These are phyloP conservation scores for Staurois parvus DNA, from an alignment of 2,797 vertebrate species.

Conservation along the genomic window DNA sequence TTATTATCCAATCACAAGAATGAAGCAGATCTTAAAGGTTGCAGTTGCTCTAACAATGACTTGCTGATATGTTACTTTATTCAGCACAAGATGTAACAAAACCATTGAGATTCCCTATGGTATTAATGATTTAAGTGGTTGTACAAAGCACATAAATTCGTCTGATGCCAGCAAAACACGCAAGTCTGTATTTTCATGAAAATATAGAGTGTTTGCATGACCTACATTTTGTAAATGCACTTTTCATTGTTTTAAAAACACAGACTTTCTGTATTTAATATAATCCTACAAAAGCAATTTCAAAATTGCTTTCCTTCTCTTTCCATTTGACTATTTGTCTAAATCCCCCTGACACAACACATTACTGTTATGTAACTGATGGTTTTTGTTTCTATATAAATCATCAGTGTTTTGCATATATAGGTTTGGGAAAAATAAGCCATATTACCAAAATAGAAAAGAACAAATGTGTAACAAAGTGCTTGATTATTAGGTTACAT, in stretches of 20 bases:
- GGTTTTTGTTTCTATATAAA: conserved; percentile 50
- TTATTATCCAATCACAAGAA: not conserved
- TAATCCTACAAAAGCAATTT: conserved; percentile 62
- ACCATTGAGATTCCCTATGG: conserved; percentile 42
- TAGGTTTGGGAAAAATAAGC: not conserved
- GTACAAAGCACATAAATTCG: conserved; percentile 48
- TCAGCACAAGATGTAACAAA: conserved; percentile 31
- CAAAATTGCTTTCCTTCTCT: conserved; percentile 54
- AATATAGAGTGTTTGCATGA: conserved; percentile 46
- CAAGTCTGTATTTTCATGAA: conserved; percentile 46
- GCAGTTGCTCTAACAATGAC: conserved; percentile 20
- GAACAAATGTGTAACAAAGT: not conserved
- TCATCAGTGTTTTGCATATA: conserved; percentile 16
- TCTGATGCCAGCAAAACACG: conserved; percentile 46
- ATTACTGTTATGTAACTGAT: conserved; percentile 51
- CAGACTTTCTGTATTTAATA: conserved; percentile 49
- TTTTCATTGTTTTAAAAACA: conserved; percentile 56
- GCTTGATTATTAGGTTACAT: not conserved
- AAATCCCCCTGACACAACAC: conserved; percentile 55
- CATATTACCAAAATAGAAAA: not conserved
- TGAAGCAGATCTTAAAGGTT: not conserved
- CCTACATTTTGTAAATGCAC: conserved; percentile 60
- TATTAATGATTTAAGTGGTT: conserved; percentile 49
- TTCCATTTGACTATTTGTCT: conserved; percentile 53
- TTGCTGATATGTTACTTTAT: conserved; percentile 25